Base-by-base conservation (phyloP, 2,113 vertebrate species). In the Gallinago undulata region DNA sequence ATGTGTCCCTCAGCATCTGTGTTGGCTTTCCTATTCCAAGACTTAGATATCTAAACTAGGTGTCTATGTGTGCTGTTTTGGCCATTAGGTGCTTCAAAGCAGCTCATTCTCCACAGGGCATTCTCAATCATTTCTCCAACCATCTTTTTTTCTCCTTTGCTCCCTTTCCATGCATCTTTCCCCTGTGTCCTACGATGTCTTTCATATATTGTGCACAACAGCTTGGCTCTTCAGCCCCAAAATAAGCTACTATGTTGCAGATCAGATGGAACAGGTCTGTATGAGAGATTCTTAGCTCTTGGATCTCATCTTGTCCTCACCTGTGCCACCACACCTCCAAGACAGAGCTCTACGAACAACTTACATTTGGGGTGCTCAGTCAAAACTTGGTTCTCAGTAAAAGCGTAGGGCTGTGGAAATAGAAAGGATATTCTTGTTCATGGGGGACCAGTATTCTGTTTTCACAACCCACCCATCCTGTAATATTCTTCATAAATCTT, bases 341-440 rank as follows among this genome's bases (percentile, higher is more conserved):
- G 51, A 72, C 35, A 75, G 51, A 84, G 30, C 28, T 84, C 16
- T 64, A 68, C 3, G 1, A 78, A 84, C 15, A 43, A 11, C 35
- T 94, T 35, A 28, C 2, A 60, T 23, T 7, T 84, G 45, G 77
- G 21, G 11, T 31, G 4, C 55, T 33, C 0, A 0, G 25, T 48
- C 50, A 69, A 66, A 76, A 77, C 47, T 35, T 67, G 12, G 0
- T 48, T 90, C 63, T 66, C 28, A 63, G 24, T 57, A 70, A 48
- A 75, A 60, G 57, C 37, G 73, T 33, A 41, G 13, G 7, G 7
- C 18, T 57, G 24, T 30, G 39, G 64, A 51, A 64, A 39, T 5
- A 35, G 57, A 76, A 90, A 87, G 45, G 30, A 57, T 74, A 27
- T 33, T 21, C 51, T 55, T 68, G 30, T 30, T 43, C 68, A 28